These are phyloP conservation scores for Xiphophorus hellerii DNA, from an alignment of 2,113 vertebrate species.

Conservation along the genomic window DNA sequence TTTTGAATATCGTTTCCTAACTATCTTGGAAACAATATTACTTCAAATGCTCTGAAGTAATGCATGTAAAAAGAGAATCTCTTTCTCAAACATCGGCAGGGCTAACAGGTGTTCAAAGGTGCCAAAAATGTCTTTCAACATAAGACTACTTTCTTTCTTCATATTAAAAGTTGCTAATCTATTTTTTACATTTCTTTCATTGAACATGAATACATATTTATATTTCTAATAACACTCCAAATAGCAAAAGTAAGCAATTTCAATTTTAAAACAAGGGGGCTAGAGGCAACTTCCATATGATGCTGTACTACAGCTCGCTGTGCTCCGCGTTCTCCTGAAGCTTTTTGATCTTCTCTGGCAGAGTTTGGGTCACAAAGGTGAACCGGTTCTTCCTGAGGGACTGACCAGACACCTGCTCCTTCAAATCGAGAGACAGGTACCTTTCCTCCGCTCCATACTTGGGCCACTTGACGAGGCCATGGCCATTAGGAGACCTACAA, in stretches of 20 bases:
- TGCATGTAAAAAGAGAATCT: no score
- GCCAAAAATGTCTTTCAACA: background rate
- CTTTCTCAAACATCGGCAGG: background rate
- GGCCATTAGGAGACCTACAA: conserved; percentile 76
- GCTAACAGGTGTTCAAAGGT: background rate
- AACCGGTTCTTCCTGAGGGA: conserved; percentile 66
- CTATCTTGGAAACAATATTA: background rate
- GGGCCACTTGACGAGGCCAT: conserved; percentile 72
- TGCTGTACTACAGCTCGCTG: conserved; percentile 60
- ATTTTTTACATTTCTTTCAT: no score
- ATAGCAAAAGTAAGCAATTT: background rate
- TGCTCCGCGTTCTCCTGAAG: conserved; percentile 45
- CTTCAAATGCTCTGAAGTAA: background rate
- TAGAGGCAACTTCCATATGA: background rate
- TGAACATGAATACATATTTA: no score
- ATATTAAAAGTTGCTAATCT: no score
- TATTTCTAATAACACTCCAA: no score
- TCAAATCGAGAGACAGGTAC: conserved; percentile 66
- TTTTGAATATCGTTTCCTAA: background rate
- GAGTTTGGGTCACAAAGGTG: conserved; percentile 69
- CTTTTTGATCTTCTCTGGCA: conserved; percentile 57
- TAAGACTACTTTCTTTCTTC: background rate
- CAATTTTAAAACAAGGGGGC: no score
- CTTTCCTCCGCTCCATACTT: conserved; percentile 63
- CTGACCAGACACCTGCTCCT: conserved; percentile 58